Percentiles rank a stretch among this genome's conserved stretches.
These are phyloP conservation scores for Trididemnum miniatum DNA, from an alignment of 23 tunicate species.

Conservation along the genomic window DNA sequence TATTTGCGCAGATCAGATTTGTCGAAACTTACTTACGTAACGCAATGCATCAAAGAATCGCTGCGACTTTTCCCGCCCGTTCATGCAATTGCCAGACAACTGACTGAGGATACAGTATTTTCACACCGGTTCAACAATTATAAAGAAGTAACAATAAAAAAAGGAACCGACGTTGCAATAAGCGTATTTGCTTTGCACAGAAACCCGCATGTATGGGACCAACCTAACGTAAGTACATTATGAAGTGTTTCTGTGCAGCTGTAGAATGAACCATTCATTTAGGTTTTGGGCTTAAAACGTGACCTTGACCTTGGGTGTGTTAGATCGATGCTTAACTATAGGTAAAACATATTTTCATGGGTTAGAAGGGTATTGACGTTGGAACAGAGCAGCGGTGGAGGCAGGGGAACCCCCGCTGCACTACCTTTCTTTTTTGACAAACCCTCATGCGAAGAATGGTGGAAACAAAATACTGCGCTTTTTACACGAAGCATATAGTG, in stretches of 20 bases:
- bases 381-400: too few species aligned
- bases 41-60: conserved; percentile 62
- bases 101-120: background rate
- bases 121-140: conserved; percentile 1
- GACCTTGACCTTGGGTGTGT: too few species aligned
- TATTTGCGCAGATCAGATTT: conserved; percentile 35
- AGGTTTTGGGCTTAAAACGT: too few species aligned
- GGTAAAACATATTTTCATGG: too few species aligned
- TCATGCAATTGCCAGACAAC: conserved; percentile 15
- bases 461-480: too few species aligned
- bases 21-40: conserved; percentile 36
- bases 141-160: conserved; percentile 13
- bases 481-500: too few species aligned
- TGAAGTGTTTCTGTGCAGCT: background rate
- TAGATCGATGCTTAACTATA: too few species aligned
- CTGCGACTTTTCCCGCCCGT: conserved; percentile 66
- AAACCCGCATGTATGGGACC: conserved; percentile 59
- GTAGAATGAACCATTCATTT: too few species aligned
- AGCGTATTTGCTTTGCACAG: conserved; percentile 39
- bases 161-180: conserved; percentile 12
- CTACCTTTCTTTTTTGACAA: too few species aligned
- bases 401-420: too few species aligned
- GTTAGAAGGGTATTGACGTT: too few species aligned
- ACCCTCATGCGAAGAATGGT: too few species aligned
- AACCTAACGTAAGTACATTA: conserved; percentile 41